Conservation (phyloP, 1,140 invertebrate species). For the Drosophila punjabiensis region DNA sequence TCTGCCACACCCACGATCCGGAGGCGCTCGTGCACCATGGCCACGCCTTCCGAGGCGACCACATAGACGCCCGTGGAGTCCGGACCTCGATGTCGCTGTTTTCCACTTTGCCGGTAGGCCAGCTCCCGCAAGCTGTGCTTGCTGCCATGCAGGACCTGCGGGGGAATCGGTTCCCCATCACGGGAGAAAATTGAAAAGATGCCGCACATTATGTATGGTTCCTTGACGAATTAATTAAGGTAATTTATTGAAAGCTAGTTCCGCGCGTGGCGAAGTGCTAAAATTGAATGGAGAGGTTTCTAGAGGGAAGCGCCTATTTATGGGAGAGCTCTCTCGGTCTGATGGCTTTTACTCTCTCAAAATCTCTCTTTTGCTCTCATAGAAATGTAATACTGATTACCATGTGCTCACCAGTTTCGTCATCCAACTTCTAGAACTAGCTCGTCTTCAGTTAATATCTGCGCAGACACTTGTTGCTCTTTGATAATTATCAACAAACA, state of each 20-base stretch:
- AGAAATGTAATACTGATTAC: slow-evolving; percentile 11
- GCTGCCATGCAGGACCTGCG: slow-evolving; percentile 45
- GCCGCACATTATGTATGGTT: slow-evolving; percentile 71
- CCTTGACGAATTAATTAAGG: neutral
- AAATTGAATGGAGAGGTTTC: slow-evolving; percentile 3
- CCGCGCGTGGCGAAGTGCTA: slow-evolving; percentile 12
- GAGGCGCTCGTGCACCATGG: slow-evolving; percentile 79
- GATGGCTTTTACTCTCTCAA: neutral
- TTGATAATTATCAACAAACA: neutral
- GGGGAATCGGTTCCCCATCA: slow-evolving; percentile 51
- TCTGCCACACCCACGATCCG: slow-evolving; percentile 69
- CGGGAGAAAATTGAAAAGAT: slow-evolving; percentile 84
- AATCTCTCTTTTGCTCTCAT: neutral
- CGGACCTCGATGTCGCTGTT: slow-evolving; percentile 83
- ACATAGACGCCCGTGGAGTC: slow-evolving; percentile 80
- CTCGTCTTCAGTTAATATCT: neutral
- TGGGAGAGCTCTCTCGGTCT: neutral
- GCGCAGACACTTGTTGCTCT: neutral
- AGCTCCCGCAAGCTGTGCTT: slow-evolving; percentile 73
- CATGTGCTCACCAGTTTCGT: slow-evolving; percentile 33
- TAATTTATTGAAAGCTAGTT: too few species aligned
- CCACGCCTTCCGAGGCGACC: slow-evolving; percentile 71
- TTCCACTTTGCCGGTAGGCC: slow-evolving; percentile 77
- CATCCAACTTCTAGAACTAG: slow-evolving; percentile 25
- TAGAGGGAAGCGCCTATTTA: neutral